These are phyloP conservation scores for Silvanus unidentatus DNA, from an alignment of 2,888 invertebrate species.

Conservation along the genomic window DNA sequence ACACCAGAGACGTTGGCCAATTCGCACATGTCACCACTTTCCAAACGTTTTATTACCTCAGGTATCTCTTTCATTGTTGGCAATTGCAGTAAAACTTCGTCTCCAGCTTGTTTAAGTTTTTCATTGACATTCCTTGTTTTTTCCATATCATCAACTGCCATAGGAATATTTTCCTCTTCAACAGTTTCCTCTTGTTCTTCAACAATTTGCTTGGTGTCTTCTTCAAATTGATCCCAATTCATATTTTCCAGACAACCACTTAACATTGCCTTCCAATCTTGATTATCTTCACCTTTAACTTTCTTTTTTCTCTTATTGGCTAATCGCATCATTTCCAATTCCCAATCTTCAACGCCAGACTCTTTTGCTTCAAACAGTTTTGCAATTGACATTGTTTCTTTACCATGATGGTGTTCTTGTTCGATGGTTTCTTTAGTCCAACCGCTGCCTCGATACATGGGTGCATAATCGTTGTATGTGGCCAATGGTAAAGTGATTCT, in stretches of 20 bases:
- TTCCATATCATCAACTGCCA: conserved; percentile 52
- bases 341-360: conserved; percentile 42
- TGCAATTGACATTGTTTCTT: conserved; percentile 50
- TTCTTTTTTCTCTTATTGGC: conserved; percentile 41
- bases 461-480: conserved; percentile 32
- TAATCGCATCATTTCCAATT: conserved; percentile 42
- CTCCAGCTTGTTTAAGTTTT: conserved; percentile 51
- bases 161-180: conserved; percentile 40
- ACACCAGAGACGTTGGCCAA: conserved; percentile 60
- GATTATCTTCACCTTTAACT: conserved; percentile 35
- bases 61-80: conserved; percentile 59
- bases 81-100: conserved; percentile 51
- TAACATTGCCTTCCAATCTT: conserved; percentile 47
- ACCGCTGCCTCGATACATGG: conserved; percentile 39
- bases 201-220: conserved; percentile 64
- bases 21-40: conserved; percentile 54
- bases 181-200: conserved; percentile 61
- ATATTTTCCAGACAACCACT: conserved; percentile 59
- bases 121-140: conserved; percentile 56
- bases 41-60: conserved; percentile 56
- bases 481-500: conserved; percentile 60
- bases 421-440: conserved; percentile 51
- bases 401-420: conserved; percentile 43
- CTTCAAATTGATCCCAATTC: conserved; percentile 56
- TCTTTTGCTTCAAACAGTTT: conserved; percentile 54